Percentiles rank a stretch among this genome's conserved stretches.
Evolutionary conservation across 2,797 vertebrate genomes (phyloP).

Genomic region (Telmatherina bonti): DNA sequence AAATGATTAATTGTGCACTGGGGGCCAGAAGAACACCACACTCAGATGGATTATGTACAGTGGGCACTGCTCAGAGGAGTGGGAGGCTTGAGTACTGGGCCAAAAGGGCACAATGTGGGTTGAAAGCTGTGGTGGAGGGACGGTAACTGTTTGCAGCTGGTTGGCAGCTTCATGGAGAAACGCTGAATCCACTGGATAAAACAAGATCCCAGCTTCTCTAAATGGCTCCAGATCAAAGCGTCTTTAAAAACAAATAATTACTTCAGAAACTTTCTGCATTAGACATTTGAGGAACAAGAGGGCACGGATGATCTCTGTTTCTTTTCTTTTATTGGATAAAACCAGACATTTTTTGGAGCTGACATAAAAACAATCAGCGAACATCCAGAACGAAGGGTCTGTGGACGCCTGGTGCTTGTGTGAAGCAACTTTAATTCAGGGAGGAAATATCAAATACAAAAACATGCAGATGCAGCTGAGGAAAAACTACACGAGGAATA

Average conservation of each 20-base stretch:
- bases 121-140: constrained; percentile 69
- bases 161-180: constrained; percentile 74
- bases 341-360: constrained; percentile 29
- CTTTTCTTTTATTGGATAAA: constrained; percentile 58
- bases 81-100: constrained; percentile 47
- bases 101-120: constrained; percentile 58
- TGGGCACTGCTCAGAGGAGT: constrained; percentile 40
- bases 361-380: constrained; percentile 27
- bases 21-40: constrained; percentile 31
- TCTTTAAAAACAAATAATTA: constrained; percentile 77
- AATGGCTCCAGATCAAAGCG: constrained; percentile 79
- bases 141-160: constrained; percentile 78
- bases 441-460: constrained; percentile 19
- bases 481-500: background rate
- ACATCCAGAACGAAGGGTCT: constrained; percentile 5
- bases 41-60: constrained; percentile 38
- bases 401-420: constrained; percentile 17
- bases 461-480: background rate
- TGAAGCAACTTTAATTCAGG: constrained; percentile 37
- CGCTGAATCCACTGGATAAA: constrained; percentile 74
- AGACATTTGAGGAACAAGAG: constrained; percentile 51
- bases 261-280: constrained; percentile 63
- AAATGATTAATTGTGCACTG: constrained; percentile 50
- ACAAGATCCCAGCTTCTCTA: constrained; percentile 64
- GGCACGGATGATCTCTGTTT: constrained; percentile 51